Evolutionary conservation across 2,113 vertebrate species (phyloP).

Genomic region (Anarrhichthys ocellatus): DNA sequence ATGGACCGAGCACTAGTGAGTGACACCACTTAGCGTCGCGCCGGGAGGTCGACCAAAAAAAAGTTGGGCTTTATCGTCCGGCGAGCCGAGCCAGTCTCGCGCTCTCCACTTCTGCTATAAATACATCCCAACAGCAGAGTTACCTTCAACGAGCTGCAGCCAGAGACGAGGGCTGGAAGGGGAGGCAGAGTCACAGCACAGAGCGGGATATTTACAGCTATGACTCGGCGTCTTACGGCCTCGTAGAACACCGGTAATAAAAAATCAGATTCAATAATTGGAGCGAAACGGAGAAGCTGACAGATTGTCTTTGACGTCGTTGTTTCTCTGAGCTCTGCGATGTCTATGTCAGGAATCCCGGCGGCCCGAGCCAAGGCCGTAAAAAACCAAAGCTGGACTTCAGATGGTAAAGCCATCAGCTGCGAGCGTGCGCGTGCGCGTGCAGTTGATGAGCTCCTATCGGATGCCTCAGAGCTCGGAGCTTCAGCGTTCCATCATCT

Average conservation of each 20-base stretch:
- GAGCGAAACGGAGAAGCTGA: constrained; percentile 52
- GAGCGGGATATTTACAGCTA: constrained; percentile 25
- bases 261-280: constrained; percentile 65
- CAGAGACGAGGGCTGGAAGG: background rate
- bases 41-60: constrained; percentile 45
- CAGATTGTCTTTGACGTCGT: constrained; percentile 72
- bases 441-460: constrained; percentile 30
- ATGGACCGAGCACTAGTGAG: constrained; percentile 27
- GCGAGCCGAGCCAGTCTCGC: constrained; percentile 37
- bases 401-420: constrained; percentile 82
- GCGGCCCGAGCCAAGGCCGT: constrained; percentile 58
- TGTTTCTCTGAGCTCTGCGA: constrained; percentile 56
- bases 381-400: constrained; percentile 67
- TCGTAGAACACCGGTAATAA: constrained; percentile 46
- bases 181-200: background rate
- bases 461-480: constrained; percentile 42
- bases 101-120: constrained; percentile 27
- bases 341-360: constrained; percentile 79
- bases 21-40: constrained; percentile 60
- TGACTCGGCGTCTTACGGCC: constrained; percentile 28
- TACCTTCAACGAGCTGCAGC: constrained; percentile 29
- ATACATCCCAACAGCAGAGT: constrained; percentile 52
- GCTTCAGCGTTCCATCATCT: constrained; percentile 65
- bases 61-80: constrained; percentile 30
- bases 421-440: background rate